Evolutionary conservation across 2,797 vertebrate genomes (phyloP).

Genomic region (Dicrostonyx torquatus): DNA sequence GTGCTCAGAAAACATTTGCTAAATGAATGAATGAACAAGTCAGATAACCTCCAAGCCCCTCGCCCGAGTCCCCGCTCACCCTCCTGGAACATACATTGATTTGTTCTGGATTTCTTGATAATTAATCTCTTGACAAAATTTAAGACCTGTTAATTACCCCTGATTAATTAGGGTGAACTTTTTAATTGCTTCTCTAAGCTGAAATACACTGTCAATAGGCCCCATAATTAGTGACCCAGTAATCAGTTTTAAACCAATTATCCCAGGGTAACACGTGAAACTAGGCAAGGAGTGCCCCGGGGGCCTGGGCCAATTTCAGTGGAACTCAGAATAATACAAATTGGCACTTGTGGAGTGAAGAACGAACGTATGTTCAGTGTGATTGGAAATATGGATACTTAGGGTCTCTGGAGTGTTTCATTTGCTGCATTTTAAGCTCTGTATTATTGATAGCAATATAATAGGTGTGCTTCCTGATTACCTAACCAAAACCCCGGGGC

Average conservation of each 20-base stretch:
- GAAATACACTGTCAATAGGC: slow-evolving; percentile 84
- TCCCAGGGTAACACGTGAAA: slow-evolving; percentile 77
- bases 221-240: slow-evolving; percentile 86
- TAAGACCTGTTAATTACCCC: slow-evolving; percentile 88
- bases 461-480: background rate
- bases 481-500: background rate
- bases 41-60: background rate
- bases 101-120: slow-evolving; percentile 85
- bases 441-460: slow-evolving; percentile 27
- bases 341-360: slow-evolving; percentile 56
- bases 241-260: slow-evolving; percentile 88
- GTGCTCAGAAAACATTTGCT: slow-evolving; percentile 55
- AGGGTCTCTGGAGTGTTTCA: slow-evolving; percentile 58
- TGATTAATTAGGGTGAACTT: slow-evolving; percentile 90
- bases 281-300: slow-evolving; percentile 40
- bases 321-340: slow-evolving; percentile 67
- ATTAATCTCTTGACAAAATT: slow-evolving; percentile 87
- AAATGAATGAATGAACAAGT: background rate
- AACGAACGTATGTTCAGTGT: slow-evolving; percentile 59
- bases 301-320: slow-evolving; percentile 64
- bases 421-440: slow-evolving; percentile 33
- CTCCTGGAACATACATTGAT: slow-evolving; percentile 79
- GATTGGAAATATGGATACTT: slow-evolving; percentile 63
- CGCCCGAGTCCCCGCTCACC: background rate
- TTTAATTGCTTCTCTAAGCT: slow-evolving; percentile 88